A percentile compares a stretch with the other conserved stretches of the same genome.
These are phyloP conservation scores for Tautogolabrus adspersus DNA, from an alignment of 2,113 vertebrate species.

Conservation along the genomic window DNA sequence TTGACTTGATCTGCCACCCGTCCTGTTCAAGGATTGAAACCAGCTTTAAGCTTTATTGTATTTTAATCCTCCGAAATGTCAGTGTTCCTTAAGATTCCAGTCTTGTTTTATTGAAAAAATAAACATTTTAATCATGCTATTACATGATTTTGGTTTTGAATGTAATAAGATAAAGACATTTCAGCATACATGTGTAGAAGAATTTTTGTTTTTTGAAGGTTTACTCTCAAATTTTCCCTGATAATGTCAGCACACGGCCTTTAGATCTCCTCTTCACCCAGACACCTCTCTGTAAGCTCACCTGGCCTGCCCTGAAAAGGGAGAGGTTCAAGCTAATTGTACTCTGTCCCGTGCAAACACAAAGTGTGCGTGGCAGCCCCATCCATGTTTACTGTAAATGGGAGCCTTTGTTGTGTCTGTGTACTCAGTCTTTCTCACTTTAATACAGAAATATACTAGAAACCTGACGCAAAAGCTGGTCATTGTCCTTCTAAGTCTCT, in stretches of 20 bases:
- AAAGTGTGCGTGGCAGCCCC: conserved; percentile 38
- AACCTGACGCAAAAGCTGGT: conserved; percentile 29
- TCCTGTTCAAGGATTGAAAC: background rate
- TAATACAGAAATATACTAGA: conserved; percentile 49
- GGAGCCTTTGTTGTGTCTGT: conserved; percentile 62
- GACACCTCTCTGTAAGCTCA: conserved; percentile 68
- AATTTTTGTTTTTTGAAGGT: conserved; percentile 35
- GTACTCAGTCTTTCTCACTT: conserved; percentile 57
- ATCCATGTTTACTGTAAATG: conserved; percentile 78
- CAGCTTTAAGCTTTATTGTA: background rate
- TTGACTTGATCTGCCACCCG: background rate
- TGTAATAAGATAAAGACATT: background rate
- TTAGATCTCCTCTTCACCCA: conserved; percentile 16
- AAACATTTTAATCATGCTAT: no score
- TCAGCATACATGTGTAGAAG: background rate
- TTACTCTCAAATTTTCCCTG: conserved; percentile 13
- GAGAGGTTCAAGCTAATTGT: conserved; percentile 55
- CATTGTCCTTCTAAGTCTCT: conserved; percentile 15
- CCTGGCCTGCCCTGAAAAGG: conserved; percentile 60
- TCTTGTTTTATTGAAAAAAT: background rate
- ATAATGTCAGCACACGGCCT: conserved; percentile 18
- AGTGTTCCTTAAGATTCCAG: no score
- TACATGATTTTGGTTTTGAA: background rate
- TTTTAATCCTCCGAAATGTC: background rate
- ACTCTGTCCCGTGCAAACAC: conserved; percentile 60